phyloP scores from a whole-genome alignment of 2,113 vertebrate species.

The Brachirus orientalis region DNA sequence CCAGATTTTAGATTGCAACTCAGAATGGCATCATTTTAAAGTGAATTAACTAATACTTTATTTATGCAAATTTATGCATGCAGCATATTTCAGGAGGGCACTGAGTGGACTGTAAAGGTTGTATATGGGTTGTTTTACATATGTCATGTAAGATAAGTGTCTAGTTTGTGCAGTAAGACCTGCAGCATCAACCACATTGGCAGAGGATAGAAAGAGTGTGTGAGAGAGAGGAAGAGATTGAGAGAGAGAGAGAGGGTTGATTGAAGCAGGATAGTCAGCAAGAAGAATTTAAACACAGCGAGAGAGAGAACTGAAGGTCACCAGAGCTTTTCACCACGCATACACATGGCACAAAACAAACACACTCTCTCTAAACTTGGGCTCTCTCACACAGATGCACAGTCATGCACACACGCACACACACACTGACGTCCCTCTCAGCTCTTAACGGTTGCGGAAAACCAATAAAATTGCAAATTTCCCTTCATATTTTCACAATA shows the following conservation, averaged over 20 bases:
- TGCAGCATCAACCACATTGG: not conserved
- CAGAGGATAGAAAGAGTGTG: not conserved
- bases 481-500: conserved; percentile 93
- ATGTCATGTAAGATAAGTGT: not conserved
- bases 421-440: conserved; percentile 20
- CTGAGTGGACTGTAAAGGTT: not conserved
- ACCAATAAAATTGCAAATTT: conserved; percentile 99
- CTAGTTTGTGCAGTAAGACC: not conserved
- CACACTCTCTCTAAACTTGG: conserved; percentile 2
- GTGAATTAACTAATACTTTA: not conserved
- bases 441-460: conserved; percentile 73
- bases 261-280: too few species aligned
- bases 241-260: conserved; percentile 4
- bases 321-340: conserved; percentile 16
- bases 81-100: not conserved
- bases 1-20: too few species aligned
- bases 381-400: conserved; percentile 5
- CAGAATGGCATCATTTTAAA: too few species aligned
- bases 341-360: not conserved
- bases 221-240: not conserved
- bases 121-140: not conserved
- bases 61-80: not conserved
- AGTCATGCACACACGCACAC: conserved; percentile 9
- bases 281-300: conserved; percentile 7
- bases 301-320: conserved; percentile 50